Conservation (phyloP, 2,888 invertebrate genomes). For the Drosophila stalkeri region DNA sequence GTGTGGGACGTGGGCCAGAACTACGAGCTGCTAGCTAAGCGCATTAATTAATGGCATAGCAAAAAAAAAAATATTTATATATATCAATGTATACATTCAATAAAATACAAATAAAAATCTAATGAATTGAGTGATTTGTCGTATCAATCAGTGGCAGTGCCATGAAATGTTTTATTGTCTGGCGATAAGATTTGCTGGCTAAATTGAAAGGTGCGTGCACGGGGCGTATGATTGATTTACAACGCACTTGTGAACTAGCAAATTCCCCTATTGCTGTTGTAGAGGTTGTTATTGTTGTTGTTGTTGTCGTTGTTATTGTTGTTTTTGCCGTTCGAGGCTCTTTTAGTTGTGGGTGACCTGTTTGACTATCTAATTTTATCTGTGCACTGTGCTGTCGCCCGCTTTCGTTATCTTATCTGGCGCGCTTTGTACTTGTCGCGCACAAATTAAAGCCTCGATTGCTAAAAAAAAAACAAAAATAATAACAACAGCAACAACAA, state of each 20-base stretch:
- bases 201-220: constrained; percentile 32
- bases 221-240: constrained; percentile 67
- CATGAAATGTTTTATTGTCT: constrained; percentile 20
- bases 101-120: constrained; percentile 26
- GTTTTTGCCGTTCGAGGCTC: not conserved
- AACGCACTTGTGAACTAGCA: constrained; percentile 57
- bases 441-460: constrained; percentile 70
- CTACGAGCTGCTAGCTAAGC: not conserved
- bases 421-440: constrained; percentile 56
- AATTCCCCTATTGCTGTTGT: constrained; percentile 12
- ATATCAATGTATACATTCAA: not conserved
- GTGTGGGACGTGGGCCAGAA: not conserved
- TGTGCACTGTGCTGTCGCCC: constrained; percentile 12
- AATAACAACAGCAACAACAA: constrained; percentile 10
- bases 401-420: constrained; percentile 62
- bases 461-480: constrained; percentile 39
- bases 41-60: constrained; percentile 40
- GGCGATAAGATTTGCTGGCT: constrained; percentile 35
- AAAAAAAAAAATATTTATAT: constrained; percentile 17
- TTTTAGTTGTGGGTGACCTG: constrained; percentile 34
- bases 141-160: constrained; percentile 39
- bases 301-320: not conserved
- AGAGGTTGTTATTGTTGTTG: not conserved
- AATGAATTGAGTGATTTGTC: constrained; percentile 26
- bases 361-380: constrained; percentile 54